These are phyloP conservation scores for Tachuris rubrigastra DNA, from an alignment of 2,113 vertebrate genomes.

Conservation along the genomic window DNA sequence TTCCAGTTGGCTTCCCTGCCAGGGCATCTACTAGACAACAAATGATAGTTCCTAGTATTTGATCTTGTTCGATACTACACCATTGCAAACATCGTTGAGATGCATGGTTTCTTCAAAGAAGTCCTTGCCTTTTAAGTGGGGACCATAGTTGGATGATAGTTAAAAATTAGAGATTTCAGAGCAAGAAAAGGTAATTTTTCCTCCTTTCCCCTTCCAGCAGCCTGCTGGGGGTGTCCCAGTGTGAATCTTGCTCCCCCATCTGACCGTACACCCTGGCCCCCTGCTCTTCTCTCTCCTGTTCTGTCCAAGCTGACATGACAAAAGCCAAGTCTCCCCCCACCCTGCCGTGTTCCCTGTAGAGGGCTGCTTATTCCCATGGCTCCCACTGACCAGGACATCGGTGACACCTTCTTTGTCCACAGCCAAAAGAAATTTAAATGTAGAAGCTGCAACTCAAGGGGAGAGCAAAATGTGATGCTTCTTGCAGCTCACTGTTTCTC, in stretches of 20 bases:
- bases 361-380: neutral
- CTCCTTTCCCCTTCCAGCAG: neutral
- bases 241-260: neutral
- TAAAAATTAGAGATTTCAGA: neutral
- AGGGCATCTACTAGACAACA: neutral
- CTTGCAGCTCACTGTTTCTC: neutral
- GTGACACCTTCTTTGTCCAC: neutral
- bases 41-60: neutral
- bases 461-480: neutral
- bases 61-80: neutral
- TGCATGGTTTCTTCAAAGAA: neutral
- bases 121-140: neutral
- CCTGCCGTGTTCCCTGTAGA: fast-evolving
- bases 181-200: neutral
- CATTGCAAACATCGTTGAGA: neutral
- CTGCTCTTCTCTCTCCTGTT: neutral
- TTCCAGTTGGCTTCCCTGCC: neutral
- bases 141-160: neutral
- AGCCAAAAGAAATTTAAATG: neutral
- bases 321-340: neutral
- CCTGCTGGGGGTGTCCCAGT: fast-evolving
- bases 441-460: neutral
- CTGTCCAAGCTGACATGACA: neutral
- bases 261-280: neutral
- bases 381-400: neutral